Evolutionary conservation across 2,888 invertebrate genomes (phyloP).

Genomic region (Drosophila tanythrix): DNA sequence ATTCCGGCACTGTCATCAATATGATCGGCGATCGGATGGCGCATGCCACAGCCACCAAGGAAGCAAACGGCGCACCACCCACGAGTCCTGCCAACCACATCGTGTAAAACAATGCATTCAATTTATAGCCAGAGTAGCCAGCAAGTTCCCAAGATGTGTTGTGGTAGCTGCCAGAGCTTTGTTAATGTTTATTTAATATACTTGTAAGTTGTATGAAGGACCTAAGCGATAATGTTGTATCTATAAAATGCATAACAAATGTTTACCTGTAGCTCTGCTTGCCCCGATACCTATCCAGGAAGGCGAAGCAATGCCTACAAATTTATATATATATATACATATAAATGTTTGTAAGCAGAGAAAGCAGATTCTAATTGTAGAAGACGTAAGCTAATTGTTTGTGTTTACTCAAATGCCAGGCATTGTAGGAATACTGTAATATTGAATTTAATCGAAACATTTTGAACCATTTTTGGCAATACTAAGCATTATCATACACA

Average conservation of each 20-base stretch:
- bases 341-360: neutral
- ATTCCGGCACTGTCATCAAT: constrained; percentile 42
- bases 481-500: constrained; percentile 25
- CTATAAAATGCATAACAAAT: constrained; percentile 23
- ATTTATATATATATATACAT: neutral
- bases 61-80: constrained; percentile 48
- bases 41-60: constrained; percentile 51
- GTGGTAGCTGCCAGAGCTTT: constrained; percentile 33
- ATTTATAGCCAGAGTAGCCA: constrained; percentile 18
- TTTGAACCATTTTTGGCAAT: constrained; percentile 28
- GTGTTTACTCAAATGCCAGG: constrained; percentile 11
- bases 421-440: constrained; percentile 1
- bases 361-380: neutral
- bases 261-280: constrained; percentile 34
- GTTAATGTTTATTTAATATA: constrained; percentile 42
- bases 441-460: constrained; percentile 4
- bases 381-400: constrained; percentile 24
- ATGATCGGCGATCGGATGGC: constrained; percentile 56
- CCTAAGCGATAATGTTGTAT: constrained; percentile 16
- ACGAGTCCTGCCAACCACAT: constrained; percentile 14
- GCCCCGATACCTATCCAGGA: constrained; percentile 11
- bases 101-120: constrained; percentile 31
- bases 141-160: constrained; percentile 9
- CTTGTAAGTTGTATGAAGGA: constrained; percentile 47
- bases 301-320: neutral